A percentile compares a stretch with the other conserved stretches of the same genome.
phyloP scores from a whole-genome alignment of 2,888 invertebrate species.

The Zhuqinia jingwanae region DNA sequence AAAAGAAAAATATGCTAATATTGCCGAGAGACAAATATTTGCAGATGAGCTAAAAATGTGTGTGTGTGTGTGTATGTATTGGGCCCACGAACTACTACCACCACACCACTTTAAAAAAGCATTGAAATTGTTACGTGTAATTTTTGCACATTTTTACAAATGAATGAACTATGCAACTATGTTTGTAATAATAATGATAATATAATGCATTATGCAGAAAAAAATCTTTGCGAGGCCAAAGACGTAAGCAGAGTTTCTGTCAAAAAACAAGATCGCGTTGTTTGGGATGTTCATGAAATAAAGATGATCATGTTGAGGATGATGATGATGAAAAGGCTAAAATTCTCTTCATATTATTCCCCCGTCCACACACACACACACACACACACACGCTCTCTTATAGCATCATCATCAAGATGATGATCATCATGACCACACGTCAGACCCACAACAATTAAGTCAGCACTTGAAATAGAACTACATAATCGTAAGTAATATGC shows the following conservation, averaged over 20 bases:
- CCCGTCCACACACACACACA: conserved; percentile 47
- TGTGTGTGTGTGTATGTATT: too few relatives aligned
- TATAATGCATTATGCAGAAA: conserved; percentile 33
- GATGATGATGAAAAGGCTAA: conserved; percentile 56
- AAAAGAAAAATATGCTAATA: conserved; percentile 20
- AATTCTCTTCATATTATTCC: conserved; percentile 38
- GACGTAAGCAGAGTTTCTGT: conserved; percentile 53
- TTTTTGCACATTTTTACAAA: conserved; percentile 9
- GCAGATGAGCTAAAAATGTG: too few relatives aligned
- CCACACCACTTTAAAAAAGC: too few relatives aligned
- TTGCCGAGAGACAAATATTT: background rate
- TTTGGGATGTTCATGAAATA: conserved; percentile 25
- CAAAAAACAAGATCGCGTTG: conserved; percentile 50
- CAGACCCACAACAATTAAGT: conserved; percentile 69
- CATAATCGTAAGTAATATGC: conserved; percentile 46
- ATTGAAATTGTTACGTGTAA: too few relatives aligned
- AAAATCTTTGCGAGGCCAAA: conserved; percentile 20
- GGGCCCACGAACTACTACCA: too few relatives aligned
- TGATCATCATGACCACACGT: conserved; percentile 27
- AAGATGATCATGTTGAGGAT: conserved; percentile 47
- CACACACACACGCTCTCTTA: conserved; percentile 10
- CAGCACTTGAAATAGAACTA: conserved; percentile 73
- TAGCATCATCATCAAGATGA: too few relatives aligned
- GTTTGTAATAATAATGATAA: background rate
- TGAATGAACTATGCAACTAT: conserved; percentile 19